Percentiles rank a stretch among this genome's conserved stretches.
phyloP scores from a whole-genome alignment of 2,888 invertebrate species.

The Cryptosula pallasiana region DNA sequence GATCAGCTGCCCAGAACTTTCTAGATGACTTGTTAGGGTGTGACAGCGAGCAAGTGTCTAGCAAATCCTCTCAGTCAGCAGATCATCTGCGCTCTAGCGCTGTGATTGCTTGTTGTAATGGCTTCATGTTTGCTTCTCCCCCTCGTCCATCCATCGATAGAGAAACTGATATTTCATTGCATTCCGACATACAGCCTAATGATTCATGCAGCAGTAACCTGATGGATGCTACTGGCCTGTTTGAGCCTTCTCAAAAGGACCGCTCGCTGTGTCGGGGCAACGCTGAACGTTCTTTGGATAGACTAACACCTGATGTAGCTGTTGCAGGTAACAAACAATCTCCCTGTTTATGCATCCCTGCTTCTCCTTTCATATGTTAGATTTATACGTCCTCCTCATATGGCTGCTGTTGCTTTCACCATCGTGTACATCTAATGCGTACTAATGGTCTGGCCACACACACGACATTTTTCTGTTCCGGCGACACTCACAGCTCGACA shows the following conservation, averaged over 20 bases:
- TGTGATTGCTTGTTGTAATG: not conserved
- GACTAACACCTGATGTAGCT: too few species aligned
- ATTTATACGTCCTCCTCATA: too few species aligned
- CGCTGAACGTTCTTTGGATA: too few species aligned
- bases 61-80: not conserved
- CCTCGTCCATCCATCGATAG: not conserved
- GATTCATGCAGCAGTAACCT: not conserved
- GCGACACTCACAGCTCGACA: too few species aligned
- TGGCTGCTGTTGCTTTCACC: too few species aligned
- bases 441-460: too few species aligned
- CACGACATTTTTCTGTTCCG: too few species aligned
- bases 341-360: too few species aligned
- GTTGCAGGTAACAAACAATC: too few species aligned
- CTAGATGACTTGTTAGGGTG: not conserved
- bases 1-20: slow-evolving; percentile 6
- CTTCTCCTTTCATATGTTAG: too few species aligned
- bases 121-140: slow-evolving; percentile 13
- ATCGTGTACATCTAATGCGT: too few species aligned
- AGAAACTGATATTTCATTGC: not conserved
- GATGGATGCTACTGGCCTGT: slow-evolving; percentile 2
- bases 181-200: not conserved
- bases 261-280: too few species aligned
- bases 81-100: not conserved
- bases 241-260: not conserved
- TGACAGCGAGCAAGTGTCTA: not conserved